Base-by-base conservation (phyloP, 2,113 vertebrate species). In the Pungitius pungitius region DNA sequence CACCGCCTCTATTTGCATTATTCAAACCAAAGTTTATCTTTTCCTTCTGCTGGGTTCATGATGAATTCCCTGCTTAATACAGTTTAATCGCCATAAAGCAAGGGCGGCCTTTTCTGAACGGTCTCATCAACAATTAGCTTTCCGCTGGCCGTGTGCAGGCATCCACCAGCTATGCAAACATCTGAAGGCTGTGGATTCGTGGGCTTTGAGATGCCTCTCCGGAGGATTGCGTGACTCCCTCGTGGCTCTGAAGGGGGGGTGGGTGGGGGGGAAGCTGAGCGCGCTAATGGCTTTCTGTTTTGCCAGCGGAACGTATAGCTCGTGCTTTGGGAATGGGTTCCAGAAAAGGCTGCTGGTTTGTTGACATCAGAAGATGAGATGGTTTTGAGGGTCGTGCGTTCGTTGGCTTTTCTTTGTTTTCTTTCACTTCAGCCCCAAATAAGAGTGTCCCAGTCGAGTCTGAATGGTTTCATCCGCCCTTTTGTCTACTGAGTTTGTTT, bases 141-240 rank as follows among this genome's bases (percentile, higher is more conserved):
- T 77, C n/a, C 33, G 3, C 79, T 73, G 4, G 0, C 33, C 85
- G 89, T 88, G 82, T 20, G 24, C 88, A 67, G 90, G 83, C 82
- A 69, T 75, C 70, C 71, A 1, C 49, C 69, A 33, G 81, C 24
- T 84, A 83, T 90, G 89, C 88, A 93, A 92, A 92, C 90, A 92
- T 93, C 92, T 92, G 75, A 91, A 56, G 87, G 85, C 82, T 93
- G 89, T 91, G 92, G 93, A 88, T 92, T 90, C 90, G 77, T 70
- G 63, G 77, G 61, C 82, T 83, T 84, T 60, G 30, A 69, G 24
- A 30, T 77, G 82, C 65, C 69, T 89, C 83, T 81, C 77, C 18
- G 63, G 89, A 80, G 83, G 62, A 72, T 56, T 17, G 64, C 26
- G 62, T 22, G 26, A 74, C 77, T 85, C 86, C 83, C 90, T 79